Conservation (phyloP, 2,797 vertebrate genomes). For the Myotis myotis region DNA sequence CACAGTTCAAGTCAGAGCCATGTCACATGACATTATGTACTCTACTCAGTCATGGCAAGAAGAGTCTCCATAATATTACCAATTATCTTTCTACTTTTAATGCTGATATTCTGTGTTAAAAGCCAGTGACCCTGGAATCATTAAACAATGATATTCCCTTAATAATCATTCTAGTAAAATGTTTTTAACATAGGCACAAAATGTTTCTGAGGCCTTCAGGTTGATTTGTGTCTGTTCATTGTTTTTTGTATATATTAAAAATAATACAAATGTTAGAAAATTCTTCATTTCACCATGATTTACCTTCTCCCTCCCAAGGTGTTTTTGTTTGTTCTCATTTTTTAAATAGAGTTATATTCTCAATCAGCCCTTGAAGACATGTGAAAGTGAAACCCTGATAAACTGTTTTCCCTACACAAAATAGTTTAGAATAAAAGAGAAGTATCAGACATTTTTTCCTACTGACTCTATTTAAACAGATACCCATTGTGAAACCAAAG, state of each 20-base stretch:
- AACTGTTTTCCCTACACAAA: background rate
- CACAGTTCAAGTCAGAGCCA: background rate
- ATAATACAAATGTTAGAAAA: background rate
- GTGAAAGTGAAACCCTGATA: background rate
- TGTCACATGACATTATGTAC: background rate
- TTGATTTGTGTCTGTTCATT: background rate
- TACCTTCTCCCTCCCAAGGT: too few relatives aligned
- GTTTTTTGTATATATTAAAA: background rate
- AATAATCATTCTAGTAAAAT: background rate
- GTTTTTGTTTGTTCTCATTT: background rate
- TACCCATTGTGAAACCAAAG: background rate
- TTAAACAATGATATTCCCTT: background rate
- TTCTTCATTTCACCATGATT: background rate
- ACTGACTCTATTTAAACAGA: background rate
- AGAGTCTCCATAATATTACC: background rate
- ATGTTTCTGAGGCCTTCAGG: background rate
- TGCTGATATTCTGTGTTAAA: background rate
- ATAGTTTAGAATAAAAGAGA: background rate
- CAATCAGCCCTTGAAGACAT: background rate
- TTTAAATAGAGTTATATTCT: background rate
- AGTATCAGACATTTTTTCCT: background rate
- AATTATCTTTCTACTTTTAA: background rate
- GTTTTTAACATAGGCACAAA: background rate
- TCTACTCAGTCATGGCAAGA: background rate
- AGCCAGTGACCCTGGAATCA: background rate